Evolutionary conservation across 2,888 invertebrate genomes (phyloP).

Genomic region (Zaprionus lineosus): DNA sequence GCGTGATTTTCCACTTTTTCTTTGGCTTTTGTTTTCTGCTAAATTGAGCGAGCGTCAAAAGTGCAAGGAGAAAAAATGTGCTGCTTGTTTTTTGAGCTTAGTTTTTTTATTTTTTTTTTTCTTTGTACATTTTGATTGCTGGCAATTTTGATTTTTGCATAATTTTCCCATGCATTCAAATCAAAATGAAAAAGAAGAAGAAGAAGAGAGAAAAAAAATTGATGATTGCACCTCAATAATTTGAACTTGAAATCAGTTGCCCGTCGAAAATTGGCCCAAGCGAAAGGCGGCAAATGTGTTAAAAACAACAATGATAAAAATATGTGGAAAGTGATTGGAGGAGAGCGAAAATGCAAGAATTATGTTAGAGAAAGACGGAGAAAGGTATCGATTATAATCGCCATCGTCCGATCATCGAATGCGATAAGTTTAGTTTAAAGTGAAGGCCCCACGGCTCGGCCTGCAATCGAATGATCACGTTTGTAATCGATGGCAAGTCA

Average conservation of each 20-base stretch:
- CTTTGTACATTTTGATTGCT: slow-evolving; percentile 48
- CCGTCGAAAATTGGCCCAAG: slow-evolving; percentile 45
- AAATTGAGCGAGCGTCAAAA: slow-evolving; percentile 24
- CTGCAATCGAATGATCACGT: slow-evolving; percentile 12
- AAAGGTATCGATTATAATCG: slow-evolving; percentile 25
- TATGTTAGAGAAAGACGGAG: neutral
- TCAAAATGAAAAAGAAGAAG: slow-evolving; percentile 44
- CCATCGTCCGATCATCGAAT: slow-evolving; percentile 14
- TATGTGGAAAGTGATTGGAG: slow-evolving; percentile 20
- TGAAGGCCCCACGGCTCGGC: slow-evolving; percentile 17
- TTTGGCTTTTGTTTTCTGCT: slow-evolving; percentile 55
- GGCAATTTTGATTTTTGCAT: slow-evolving; percentile 61
- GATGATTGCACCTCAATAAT: slow-evolving; percentile 34
- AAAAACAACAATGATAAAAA: neutral
- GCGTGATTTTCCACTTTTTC: slow-evolving; percentile 77
- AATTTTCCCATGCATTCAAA: slow-evolving; percentile 57
- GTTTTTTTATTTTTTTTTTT: neutral
- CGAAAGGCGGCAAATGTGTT: slow-evolving; percentile 38
- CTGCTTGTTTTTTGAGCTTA: slow-evolving; percentile 2
- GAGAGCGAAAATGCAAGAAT: neutral
- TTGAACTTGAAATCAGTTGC: slow-evolving; percentile 63
- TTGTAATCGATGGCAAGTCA: neutral
- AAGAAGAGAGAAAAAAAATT: too few relatives aligned
- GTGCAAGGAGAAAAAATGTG: slow-evolving; percentile 11
- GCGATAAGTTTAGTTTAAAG: slow-evolving; percentile 36